These are phyloP conservation scores for Enoplosus armatus DNA, from an alignment of 2,797 vertebrate genomes.

Conservation along the genomic window DNA sequence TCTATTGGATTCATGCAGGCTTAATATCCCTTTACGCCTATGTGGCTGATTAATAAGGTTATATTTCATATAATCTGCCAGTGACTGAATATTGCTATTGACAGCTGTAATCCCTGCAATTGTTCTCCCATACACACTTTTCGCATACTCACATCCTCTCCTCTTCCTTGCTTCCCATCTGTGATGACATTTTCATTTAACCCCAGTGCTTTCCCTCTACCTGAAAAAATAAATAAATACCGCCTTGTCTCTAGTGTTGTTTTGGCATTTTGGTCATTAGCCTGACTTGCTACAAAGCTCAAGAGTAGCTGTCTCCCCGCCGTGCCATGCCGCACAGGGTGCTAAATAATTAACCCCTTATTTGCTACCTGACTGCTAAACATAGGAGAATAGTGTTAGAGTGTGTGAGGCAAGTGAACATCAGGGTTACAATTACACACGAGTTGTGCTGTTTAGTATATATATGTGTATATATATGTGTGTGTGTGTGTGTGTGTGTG, in stretches of 20 bases:
- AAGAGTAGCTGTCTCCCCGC: constrained; percentile 24
- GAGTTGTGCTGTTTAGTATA: constrained; percentile 7
- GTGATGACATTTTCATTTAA: constrained; percentile 30
- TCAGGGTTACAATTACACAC: constrained; percentile 23
- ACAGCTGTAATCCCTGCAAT: constrained; percentile 1
- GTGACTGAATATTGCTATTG: background rate
- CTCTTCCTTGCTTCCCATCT: background rate
- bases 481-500: too few relatives aligned
- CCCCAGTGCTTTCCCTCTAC: background rate
- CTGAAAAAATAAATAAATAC: constrained; percentile 25
- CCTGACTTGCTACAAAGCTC: constrained; percentile 22
- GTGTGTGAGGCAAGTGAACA: constrained; percentile 26
- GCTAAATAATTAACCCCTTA: constrained; percentile 69
- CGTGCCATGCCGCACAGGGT: constrained; percentile 32
- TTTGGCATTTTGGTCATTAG: constrained; percentile 54
- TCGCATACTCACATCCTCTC: background rate
- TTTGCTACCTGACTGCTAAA: constrained; percentile 36
- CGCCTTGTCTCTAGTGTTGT: constrained; percentile 28
- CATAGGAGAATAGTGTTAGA: constrained; percentile 21
- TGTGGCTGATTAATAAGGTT: background rate
- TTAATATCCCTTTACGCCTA: constrained; percentile 1
- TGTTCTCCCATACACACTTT: background rate
- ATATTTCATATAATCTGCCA: background rate
- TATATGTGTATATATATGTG: constrained; percentile 3
- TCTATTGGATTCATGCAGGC: background rate